Percentiles rank a stretch among this genome's conserved stretches.
phyloP scores from a whole-genome alignment of 2,888 invertebrate genomes.

The Phanerotoma sp. region DNA sequence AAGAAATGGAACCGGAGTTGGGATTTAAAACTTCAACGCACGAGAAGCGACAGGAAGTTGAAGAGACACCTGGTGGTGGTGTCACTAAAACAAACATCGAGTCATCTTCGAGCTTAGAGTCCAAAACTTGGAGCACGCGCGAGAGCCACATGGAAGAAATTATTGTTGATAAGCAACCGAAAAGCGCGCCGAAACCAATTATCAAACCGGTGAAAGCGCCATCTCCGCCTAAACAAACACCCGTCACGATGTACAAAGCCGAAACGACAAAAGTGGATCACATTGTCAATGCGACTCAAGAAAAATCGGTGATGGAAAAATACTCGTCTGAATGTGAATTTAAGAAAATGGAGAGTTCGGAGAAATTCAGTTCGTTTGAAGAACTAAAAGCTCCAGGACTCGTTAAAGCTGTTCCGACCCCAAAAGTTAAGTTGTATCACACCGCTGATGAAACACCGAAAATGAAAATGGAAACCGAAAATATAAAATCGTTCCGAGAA shows the following conservation, averaged over 20 bases:
- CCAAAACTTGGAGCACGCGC: constrained; percentile 49
- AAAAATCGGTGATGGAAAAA: constrained; percentile 53
- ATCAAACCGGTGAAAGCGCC: constrained; percentile 7
- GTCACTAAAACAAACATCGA: constrained; percentile 50
- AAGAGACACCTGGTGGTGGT: constrained; percentile 47
- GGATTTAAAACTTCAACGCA: constrained; percentile 48
- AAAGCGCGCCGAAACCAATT: constrained; percentile 24
- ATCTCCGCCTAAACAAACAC: constrained; percentile 35
- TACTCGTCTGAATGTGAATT: constrained; percentile 46
- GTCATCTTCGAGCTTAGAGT: constrained; percentile 48
- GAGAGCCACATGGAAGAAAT: constrained; percentile 43
- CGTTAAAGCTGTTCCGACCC: constrained; percentile 55
- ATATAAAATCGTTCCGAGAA: constrained; percentile 17
- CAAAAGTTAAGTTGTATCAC: constrained; percentile 38
- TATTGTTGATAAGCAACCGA: constrained; percentile 34
- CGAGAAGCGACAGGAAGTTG: constrained; percentile 46
- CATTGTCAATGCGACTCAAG: constrained; percentile 50
- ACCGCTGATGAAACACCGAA: constrained; percentile 38
- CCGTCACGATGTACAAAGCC: constrained; percentile 56
- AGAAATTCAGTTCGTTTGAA: constrained; percentile 50
- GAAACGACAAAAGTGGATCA: constrained; percentile 56
- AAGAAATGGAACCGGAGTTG: constrained; percentile 47
- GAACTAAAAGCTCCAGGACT: constrained; percentile 60
- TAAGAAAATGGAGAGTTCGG: constrained; percentile 43
- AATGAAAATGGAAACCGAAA: constrained; percentile 16